Evolutionary conservation across 2,113 vertebrate genomes (phyloP).

Genomic region (Podiceps cristatus): DNA sequence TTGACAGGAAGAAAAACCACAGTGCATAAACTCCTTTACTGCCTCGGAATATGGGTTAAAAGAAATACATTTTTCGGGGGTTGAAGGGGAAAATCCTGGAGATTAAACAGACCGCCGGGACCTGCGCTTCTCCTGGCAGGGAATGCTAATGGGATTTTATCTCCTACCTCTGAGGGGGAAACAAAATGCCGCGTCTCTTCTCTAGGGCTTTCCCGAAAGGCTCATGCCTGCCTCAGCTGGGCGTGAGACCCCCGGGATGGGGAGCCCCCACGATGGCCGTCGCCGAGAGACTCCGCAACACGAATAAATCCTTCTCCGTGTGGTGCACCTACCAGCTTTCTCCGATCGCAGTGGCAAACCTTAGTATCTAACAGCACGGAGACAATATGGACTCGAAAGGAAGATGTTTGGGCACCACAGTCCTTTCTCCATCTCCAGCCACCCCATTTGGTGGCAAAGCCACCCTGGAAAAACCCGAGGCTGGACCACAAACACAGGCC

Average conservation of each 20-base stretch:
- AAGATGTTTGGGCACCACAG: background rate
- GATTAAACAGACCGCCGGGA: background rate
- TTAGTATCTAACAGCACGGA: background rate
- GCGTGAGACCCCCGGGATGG: rapidly evolving
- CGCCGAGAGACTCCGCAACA: background rate
- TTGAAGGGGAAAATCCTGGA: background rate
- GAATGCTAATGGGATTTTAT: background rate
- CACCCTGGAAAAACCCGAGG: background rate
- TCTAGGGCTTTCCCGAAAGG: background rate
- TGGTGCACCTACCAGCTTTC: background rate
- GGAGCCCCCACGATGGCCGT: rapidly evolving
- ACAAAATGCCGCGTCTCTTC: background rate
- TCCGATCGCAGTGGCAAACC: background rate
- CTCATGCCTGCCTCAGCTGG: too few relatives aligned
- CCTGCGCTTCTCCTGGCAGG: rapidly evolving
- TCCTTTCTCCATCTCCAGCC: background rate
- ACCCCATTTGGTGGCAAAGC: background rate
- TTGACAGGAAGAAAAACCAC: background rate
- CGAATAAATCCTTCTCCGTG: background rate
- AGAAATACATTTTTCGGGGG: background rate
- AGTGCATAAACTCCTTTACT: background rate
- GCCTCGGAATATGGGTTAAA: background rate
- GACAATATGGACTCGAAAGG: rapidly evolving
- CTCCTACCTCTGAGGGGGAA: background rate
- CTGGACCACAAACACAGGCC: background rate